These are phyloP conservation scores for Diplosoma virens DNA, from an alignment of 23 tunicate species.

Conservation along the genomic window DNA sequence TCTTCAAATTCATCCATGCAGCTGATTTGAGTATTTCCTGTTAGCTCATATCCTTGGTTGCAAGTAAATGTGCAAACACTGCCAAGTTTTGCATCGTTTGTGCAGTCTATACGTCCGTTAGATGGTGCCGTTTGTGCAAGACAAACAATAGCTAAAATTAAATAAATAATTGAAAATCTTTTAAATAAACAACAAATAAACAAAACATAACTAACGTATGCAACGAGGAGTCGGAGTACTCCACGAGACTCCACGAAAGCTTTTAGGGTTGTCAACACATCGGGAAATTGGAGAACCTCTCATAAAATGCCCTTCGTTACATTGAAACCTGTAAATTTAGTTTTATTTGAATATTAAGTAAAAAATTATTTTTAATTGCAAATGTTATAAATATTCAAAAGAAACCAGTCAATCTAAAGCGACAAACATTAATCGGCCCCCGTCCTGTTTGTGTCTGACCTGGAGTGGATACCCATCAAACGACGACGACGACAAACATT, in stretches of 20 bases:
- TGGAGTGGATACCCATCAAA: no score
- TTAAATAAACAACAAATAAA: no score
- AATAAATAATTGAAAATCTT: no score
- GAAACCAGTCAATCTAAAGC: no score
- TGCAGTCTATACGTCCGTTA: conserved; percentile 1
- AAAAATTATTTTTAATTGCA: no score
- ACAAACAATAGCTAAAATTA: neutral
- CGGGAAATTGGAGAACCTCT: neutral
- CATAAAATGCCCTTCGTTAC: neutral
- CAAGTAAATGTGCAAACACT: conserved; percentile 1
- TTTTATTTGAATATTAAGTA: no score
- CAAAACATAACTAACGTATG: neutral
- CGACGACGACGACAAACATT: no score
- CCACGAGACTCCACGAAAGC: neutral
- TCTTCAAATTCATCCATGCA: conserved; percentile 1
- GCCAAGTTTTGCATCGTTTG: neutral
- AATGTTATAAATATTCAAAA: no score
- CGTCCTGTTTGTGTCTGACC: no score
- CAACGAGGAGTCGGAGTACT: neutral
- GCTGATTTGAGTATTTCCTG: neutral
- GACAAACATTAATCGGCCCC: no score
- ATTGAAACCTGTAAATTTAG: neutral
- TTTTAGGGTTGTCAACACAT: neutral
- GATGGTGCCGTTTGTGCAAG: neutral
- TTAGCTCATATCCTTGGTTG: neutral